Evolutionary conservation across 2,797 vertebrate species (phyloP), one percentile per base, ranked within the genome.

Genomic region (Anabas testudineus): DNA sequence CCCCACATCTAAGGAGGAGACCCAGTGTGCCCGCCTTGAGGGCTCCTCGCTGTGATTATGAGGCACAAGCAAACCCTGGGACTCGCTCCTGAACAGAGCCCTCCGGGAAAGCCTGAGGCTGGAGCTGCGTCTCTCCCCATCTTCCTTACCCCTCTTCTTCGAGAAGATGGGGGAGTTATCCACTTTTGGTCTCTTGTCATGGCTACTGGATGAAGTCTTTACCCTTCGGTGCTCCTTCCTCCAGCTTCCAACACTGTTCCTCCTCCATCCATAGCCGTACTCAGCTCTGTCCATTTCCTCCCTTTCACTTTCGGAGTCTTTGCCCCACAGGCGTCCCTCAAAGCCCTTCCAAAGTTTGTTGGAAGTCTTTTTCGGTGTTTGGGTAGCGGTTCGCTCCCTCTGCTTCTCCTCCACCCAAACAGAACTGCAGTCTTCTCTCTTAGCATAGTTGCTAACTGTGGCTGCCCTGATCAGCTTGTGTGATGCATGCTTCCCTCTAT

Each of bases 1-100:
- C 6, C 91, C 93, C 21, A 96, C 93, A 24, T 96, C 95, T 39
- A 95, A 84, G 0, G 95, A 95, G 10, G 95, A 96, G 0, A 93
- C 90, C 95, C 95, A 96, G 60, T 92, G 93, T 16, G 85, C 81
- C 42, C 80, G 76, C 69, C 86, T 91, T 19, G 85, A 55, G 28
- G 76, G 73, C 69, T 88, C 85, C 61, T 93, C 89, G 0, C 78
- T 83, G 59, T 86, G 59, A 61, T 88, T 86, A 48, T 72, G 85
- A 30, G 93, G 90, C 58, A 93, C 85, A 59, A 94, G 87, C 80
- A 94, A 71, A 43, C 94, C 93, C 82, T 95, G 94, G 54, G 94
- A 94, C 84, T 94, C 94, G 0, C 94, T 94, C 67, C 95, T 92
- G 78, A 94, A 94, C 53, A 95, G 86, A 41, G 88, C 89, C 79